phyloP scores from a whole-genome alignment of 1,140 invertebrate species.

The Orchesella cincta region DNA sequence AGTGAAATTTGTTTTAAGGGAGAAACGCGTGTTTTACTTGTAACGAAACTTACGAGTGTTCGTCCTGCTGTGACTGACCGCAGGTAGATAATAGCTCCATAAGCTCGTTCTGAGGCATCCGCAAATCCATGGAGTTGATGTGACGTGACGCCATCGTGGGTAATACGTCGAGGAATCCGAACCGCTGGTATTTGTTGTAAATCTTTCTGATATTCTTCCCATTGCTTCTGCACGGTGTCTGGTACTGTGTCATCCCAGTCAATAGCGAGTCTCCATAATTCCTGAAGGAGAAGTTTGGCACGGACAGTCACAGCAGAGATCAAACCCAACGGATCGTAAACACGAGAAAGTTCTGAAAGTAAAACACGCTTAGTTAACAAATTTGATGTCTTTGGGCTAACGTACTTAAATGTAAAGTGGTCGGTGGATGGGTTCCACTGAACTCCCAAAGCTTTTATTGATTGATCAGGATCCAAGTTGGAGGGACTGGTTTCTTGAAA shows the following conservation, averaged over 20 bases:
- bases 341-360: constrained; percentile 31
- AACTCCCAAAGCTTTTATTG: constrained; percentile 52
- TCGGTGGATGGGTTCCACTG: constrained; percentile 53
- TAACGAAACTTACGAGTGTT: constrained; percentile 17
- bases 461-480: constrained; percentile 35
- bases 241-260: constrained; percentile 45
- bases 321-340: constrained; percentile 46
- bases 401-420: constrained; percentile 26
- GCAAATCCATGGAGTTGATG: constrained; percentile 54
- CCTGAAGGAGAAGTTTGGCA: constrained; percentile 44
- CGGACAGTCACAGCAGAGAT: constrained; percentile 34
- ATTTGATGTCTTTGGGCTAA: neutral
- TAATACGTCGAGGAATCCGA: neutral
- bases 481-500: constrained; percentile 26
- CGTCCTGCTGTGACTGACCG: constrained; percentile 48
- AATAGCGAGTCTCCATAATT: constrained; percentile 32
- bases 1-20: neutral
- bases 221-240: constrained; percentile 17
- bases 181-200: neutral
- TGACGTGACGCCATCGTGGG: neutral
- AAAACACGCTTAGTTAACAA: constrained; percentile 41
- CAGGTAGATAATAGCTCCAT: constrained; percentile 56
- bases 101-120: constrained; percentile 55
- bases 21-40: neutral
- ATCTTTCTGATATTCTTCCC: constrained; percentile 5